A percentile compares a stretch with the other conserved stretches of the same genome.
Conservation (phyloP, 1,140 invertebrate genomes). For the Philaenus spumarius region DNA sequence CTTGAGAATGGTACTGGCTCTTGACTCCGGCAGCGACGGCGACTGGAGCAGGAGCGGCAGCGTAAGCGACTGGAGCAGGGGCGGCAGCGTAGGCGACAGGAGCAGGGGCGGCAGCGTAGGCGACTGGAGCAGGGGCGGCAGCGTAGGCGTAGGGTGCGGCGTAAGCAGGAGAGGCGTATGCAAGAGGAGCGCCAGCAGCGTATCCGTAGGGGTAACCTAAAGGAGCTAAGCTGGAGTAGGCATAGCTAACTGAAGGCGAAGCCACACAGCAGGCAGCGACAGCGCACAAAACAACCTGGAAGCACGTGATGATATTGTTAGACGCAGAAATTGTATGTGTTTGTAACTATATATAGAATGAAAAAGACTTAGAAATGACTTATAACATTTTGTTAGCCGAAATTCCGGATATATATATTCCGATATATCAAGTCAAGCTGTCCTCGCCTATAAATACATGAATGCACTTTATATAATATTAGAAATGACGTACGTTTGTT, state of each 20-base stretch:
- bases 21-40: conserved; percentile 29
- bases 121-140: conserved; percentile 8
- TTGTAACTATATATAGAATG: too few species aligned
- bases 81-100: conserved; percentile 9
- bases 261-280: conserved; percentile 29
- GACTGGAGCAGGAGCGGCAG: conserved; percentile 25
- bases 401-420: too few species aligned
- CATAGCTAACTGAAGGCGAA: conserved; percentile 26
- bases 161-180: conserved; percentile 13
- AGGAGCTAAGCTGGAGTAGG: conserved; percentile 23
- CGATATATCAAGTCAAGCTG: too few species aligned
- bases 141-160: conserved; percentile 2
- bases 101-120: conserved; percentile 14
- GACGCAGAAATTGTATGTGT: too few species aligned
- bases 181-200: conserved; percentile 18
- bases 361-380: too few species aligned
- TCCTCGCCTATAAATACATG: too few species aligned
- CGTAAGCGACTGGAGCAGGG: conserved; percentile 14
- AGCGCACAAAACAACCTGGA: conserved; percentile 35
- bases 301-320: too few species aligned
- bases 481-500: too few species aligned
- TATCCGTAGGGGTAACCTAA: conserved; percentile 24
- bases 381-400: too few species aligned
- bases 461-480: too few species aligned
- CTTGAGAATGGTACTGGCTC: conserved; percentile 50